Evolutionary conservation across 2,888 invertebrate species (phyloP).

Genomic region (Lydus trimaculatus): DNA sequence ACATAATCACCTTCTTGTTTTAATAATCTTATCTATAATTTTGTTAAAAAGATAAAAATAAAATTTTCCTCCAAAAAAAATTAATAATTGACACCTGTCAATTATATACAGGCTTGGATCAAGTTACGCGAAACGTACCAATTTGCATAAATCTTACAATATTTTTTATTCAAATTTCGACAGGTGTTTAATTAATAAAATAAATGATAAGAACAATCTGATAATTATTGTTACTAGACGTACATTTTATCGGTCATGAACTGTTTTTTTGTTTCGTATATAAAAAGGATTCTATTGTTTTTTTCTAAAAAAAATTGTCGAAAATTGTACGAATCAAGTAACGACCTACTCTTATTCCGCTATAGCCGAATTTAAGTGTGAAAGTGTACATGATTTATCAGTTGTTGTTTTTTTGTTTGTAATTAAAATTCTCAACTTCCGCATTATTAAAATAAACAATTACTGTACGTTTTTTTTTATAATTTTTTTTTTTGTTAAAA

Average conservation of each 20-base stretch:
- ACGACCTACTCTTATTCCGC: neutral
- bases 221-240: conserved; percentile 13
- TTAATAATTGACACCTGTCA: neutral
- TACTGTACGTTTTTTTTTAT: no score
- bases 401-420: no score
- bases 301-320: neutral
- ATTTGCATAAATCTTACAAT: neutral
- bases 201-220: conserved; percentile 2
- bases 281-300: neutral
- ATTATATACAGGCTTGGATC: neutral
- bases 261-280: no score
- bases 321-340: neutral
- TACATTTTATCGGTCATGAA: conserved; percentile 20
- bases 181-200: neutral
- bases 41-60: neutral
- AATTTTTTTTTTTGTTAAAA: neutral
- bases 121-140: neutral
- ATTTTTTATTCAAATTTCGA: neutral
- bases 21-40: neutral
- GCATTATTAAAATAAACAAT: neutral
- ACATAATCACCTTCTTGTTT: neutral
- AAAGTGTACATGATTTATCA: neutral
- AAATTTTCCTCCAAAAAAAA: neutral
- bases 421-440: neutral
- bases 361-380: neutral